Base-by-base conservation (phyloP, 2,888 invertebrate species). In the Rhagonycha lutea region DNA sequence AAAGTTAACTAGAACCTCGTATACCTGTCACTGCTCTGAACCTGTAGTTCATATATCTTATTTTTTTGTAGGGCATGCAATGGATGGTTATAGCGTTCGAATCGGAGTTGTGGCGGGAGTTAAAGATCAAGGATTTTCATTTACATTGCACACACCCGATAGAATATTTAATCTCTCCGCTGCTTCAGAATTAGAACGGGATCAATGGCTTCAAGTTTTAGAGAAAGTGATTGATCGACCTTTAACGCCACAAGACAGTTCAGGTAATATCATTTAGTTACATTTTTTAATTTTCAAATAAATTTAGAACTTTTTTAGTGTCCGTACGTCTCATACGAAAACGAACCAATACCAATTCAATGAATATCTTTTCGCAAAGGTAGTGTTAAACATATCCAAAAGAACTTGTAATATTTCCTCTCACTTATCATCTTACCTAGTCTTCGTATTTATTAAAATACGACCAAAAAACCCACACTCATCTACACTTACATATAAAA, bases 111-210 rank as follows among this genome's bases (percentile, higher is more conserved):
- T 92, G 2, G 88, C 89, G 0, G 92, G 92, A 72, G 93, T 93
- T 79, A 93, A 93, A 81, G 94, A 95, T 79, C 93, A 95, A 82
- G 92, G 94, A 1, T 95, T 93, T 84, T 92, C 94, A 47, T 96
- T 97, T 88, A 94, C 95, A 65, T 89, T 96, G 69, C 92, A 92
- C 79, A 96, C 96, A 0, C 96, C 95, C 0, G 94, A 94, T 76
- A 88, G 95, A 72, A 91, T 91, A 61, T 96, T 92, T 87, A 92
- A 94, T 84, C 88, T 96, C 73, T 94, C 94, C 1, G 94, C 96
- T 14, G 91, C 92, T 80, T 92, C 91, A 1, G 93, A 94, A 82
- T 92, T 93, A 65, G 96, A 96, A 80, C 89, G 95, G 79, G 92
- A 93, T 77, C 91, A 93, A 73, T 97, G 96, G 96, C 94, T 96